phyloP scores from a whole-genome alignment of 2,113 vertebrate genomes.

The Thryonomys swinderianus region DNA sequence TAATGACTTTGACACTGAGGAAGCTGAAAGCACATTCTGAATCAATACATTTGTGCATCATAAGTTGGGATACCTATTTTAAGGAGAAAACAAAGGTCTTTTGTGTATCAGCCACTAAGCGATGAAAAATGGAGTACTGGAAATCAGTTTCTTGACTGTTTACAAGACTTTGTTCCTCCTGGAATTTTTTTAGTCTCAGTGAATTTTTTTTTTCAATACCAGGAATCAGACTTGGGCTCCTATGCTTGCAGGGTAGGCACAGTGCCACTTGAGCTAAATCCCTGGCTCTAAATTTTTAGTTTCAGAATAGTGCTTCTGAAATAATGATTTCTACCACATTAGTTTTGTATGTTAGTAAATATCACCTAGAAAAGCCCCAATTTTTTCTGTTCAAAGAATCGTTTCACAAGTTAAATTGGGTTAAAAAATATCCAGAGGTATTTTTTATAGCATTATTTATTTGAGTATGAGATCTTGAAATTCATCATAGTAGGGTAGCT shows the following conservation, averaged over 20 bases:
- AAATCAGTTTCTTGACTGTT: not conserved
- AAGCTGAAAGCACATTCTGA: not conserved
- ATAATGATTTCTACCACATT: not conserved
- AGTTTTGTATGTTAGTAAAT: not conserved
- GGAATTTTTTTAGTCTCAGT: not conserved
- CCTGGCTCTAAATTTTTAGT: not conserved
- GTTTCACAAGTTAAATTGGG: not conserved
- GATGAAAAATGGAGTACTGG: not conserved
- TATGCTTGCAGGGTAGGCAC: too few relatives aligned
- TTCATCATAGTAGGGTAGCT: not conserved
- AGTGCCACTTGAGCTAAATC: too few relatives aligned
- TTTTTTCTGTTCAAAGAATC: not conserved
- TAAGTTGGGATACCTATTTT: not conserved
- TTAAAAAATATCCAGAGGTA: not conserved
- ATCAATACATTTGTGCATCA: not conserved
- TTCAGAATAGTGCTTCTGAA: conserved; percentile 33
- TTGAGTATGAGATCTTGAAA: not conserved
- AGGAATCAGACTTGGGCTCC: too few relatives aligned
- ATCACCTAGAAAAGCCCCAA: not conserved
- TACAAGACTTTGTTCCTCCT: not conserved
- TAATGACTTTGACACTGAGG: not conserved
- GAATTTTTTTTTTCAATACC: too few relatives aligned
- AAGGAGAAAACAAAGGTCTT: not conserved
- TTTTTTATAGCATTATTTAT: not conserved
- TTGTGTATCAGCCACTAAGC: not conserved